These are phyloP conservation scores for Colletes latitarsis DNA, from an alignment of 1,140 invertebrate species.

Conservation along the genomic window DNA sequence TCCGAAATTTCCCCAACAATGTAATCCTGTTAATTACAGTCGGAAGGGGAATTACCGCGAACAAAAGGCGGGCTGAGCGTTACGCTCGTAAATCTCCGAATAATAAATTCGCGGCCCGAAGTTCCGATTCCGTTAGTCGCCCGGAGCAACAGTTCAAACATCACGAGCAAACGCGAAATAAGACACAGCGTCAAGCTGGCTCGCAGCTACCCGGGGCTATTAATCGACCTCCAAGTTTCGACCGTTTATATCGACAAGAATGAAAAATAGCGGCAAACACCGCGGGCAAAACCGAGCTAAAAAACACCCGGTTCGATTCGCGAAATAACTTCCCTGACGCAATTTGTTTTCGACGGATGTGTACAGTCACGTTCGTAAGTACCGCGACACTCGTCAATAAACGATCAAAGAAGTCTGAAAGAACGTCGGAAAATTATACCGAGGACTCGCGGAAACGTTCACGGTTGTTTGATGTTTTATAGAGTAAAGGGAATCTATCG, in stretches of 20 bases:
- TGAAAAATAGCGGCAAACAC: constrained; percentile 7
- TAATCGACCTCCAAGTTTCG: constrained; percentile 12
- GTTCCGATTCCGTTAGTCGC: constrained; percentile 3
- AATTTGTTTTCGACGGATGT: constrained; percentile 56
- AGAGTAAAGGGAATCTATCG: too few relatives aligned
- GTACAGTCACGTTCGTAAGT: too few relatives aligned
- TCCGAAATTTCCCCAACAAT: too few relatives aligned
- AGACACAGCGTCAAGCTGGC: neutral
- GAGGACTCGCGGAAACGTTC: too few relatives aligned
- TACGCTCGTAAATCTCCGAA: neutral
- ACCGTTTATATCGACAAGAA: neutral
- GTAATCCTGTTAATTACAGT: neutral
- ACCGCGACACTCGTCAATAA: too few relatives aligned
- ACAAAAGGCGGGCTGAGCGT: neutral
- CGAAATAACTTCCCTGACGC: constrained; percentile 54
- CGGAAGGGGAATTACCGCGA: neutral
- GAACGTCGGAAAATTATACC: too few relatives aligned
- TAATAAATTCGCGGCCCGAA: constrained; percentile 3
- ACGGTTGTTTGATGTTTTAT: too few relatives aligned
- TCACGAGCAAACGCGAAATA: constrained; percentile 4
- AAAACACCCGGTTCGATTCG: neutral
- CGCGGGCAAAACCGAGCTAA: neutral
- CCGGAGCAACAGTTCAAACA: neutral
- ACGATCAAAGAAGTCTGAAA: too few relatives aligned
- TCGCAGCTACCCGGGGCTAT: neutral